A percentile compares a stretch with the other conserved stretches of the same genome.
phyloP scores from a whole-genome alignment of 2,888 invertebrate species.

The Seira ritae region DNA sequence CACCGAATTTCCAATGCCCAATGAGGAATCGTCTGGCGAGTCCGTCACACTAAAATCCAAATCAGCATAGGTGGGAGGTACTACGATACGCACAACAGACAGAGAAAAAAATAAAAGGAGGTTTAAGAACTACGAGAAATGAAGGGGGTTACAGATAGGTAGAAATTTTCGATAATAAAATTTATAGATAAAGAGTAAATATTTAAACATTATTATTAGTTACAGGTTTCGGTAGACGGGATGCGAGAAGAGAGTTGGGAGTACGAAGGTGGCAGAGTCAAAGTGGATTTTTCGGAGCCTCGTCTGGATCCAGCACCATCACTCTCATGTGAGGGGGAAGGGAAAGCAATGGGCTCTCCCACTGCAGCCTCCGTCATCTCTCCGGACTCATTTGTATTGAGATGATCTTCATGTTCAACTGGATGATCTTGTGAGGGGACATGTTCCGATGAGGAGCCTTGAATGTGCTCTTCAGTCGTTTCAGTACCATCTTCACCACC shows the following conservation, averaged over 20 bases:
- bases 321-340: constrained; percentile 22
- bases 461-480: constrained; percentile 15
- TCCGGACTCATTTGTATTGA: background rate
- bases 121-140: background rate
- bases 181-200: background rate
- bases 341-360: constrained; percentile 5
- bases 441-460: constrained; percentile 14
- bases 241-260: constrained; percentile 62
- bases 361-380: background rate
- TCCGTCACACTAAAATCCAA: constrained; percentile 57
- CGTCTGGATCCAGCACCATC: background rate
- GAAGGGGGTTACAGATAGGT: background rate
- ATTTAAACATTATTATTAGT: background rate
- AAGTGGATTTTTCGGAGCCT: constrained; percentile 28
- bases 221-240: constrained; percentile 54
- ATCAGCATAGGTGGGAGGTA: constrained; percentile 61
- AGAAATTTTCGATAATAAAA: too few relatives aligned
- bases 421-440: constrained; percentile 28
- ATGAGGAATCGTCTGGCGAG: constrained; percentile 21
- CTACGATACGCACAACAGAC: constrained; percentile 16
- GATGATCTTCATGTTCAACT: background rate
- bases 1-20: constrained; percentile 40
- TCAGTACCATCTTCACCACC: constrained; percentile 28
- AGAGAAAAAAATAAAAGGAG: background rate
- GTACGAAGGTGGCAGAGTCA: constrained; percentile 59